Base-by-base conservation (phyloP, 2,888 invertebrate genomes). In the Calliopum simillimum region DNA sequence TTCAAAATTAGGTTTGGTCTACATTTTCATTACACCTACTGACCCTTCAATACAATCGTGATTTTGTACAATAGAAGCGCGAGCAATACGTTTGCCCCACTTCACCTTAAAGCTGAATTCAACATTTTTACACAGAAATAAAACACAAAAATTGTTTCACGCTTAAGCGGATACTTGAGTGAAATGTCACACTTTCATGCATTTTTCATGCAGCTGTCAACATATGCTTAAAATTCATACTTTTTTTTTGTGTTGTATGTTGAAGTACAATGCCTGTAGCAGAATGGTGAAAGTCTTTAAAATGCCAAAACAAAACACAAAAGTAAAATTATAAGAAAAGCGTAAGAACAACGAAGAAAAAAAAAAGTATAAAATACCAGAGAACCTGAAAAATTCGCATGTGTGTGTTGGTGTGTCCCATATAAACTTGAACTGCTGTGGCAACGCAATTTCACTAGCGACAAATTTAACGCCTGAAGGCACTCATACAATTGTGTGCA, bases 191-290 rank as follows among this genome's bases (percentile, higher is more conserved):
- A 58, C 56, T 8, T 58, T 58, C 56, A 58, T 25, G 23, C 56
- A 58, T 58, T 58, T 58, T 23, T 58, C 56, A 58, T 58, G n/a
- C 56, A 14, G 33, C 33, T 33, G 8, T 33, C 33, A 33, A 33
- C 33, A 33, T 33, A 33, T 33, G 33, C 33, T 33, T 33, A 33
- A 33, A 33, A 33, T 33, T 33, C 33, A 33, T 33, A 33, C 33
- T 33, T 33, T 0, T 8, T 33, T 33, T 8, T 33, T 33, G 8
- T 5, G 5, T 25, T 23, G 23, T 21, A 19, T 55, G 55, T 14
- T 21, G 14, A 21, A 55, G 25, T 33, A 33, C 16, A 25, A 11
- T 33, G 56, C 59, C 51, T 61, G 61, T 44, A 53, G 61, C 68
- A 68, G 8, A 51, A 51, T 21, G 41, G 21, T 21, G 41, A 61